These are phyloP conservation scores for Ericerus pela DNA, from an alignment of 1,140 invertebrate genomes.

Conservation along the genomic window DNA sequence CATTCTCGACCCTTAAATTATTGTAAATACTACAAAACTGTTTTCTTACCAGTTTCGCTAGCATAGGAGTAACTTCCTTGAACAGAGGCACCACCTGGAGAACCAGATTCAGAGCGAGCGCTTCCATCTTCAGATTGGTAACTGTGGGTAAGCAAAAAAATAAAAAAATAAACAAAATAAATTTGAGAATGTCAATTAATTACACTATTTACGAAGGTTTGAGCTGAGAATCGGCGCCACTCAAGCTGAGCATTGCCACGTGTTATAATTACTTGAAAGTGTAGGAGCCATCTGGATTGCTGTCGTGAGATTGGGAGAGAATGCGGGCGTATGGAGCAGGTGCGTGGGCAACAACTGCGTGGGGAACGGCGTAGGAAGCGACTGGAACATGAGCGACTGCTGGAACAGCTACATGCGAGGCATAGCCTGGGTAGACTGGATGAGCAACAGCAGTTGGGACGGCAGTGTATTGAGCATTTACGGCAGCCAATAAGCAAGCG, in stretches of 20 bases:
- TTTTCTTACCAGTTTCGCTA: too few relatives aligned
- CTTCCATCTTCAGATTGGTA: constrained; percentile 25
- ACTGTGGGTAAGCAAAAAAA: constrained; percentile 15
- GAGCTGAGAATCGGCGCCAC: too few relatives aligned
- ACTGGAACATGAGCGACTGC: neutral
- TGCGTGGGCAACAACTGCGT: neutral
- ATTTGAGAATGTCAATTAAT: too few relatives aligned
- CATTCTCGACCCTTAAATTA: too few relatives aligned
- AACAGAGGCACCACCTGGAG: constrained; percentile 23
- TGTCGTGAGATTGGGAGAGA: constrained; percentile 26
- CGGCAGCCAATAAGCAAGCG: constrained; percentile 4
- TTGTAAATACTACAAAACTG: too few relatives aligned
- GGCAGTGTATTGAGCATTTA: neutral
- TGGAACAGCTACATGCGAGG: too few relatives aligned
- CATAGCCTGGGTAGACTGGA: neutral
- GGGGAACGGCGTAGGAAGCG: neutral
- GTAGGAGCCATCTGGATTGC: constrained; percentile 27
- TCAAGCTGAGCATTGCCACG: neutral
- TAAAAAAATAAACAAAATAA: neutral
- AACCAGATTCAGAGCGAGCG: constrained; percentile 22
- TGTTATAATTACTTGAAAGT: constrained; percentile 21
- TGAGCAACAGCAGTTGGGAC: neutral
- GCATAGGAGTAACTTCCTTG: constrained; percentile 40
- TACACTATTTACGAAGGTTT: too few relatives aligned
- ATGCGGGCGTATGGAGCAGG: constrained; percentile 16